Evolutionary conservation across 2,888 invertebrate genomes (phyloP), one percentile per base, ranked within the genome.

Genomic region (Corythucha ciliata): DNA sequence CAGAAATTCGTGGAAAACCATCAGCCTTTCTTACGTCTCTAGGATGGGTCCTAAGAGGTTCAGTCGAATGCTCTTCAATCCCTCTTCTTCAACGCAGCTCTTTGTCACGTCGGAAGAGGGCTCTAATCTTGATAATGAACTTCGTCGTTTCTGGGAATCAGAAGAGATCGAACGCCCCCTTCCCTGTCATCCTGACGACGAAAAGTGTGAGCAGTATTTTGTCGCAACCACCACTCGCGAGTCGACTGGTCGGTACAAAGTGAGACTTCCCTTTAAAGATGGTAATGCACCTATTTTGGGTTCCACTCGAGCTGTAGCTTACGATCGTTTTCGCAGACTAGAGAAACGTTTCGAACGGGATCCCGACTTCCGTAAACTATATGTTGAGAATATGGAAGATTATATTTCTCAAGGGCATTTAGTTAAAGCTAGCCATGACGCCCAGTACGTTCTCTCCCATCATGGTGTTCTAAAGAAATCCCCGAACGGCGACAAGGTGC

Each of bases 401-500:
- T 52, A 52, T 40, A 32, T 52, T n/a, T 4, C 14, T 7, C 32
- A 48, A 33, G 44, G 52, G 8, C 44, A 33, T 22, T 18, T 52
- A 33, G 36, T 44, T 8, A 12, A 14, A n/a, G 48, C 52, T 4
- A 16, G 21, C 2, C 18, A 14, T 20, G 20, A 32, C n/a, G 26
- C 48, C 29, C 22, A 39, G 22, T 52, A 52, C 22, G 14, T 52
- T 22, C 12, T 52, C 40, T 39, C 48, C 20, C 52, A 52, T 24
- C 52, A 49, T 29, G 52, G 48, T 8, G 48, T 52, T n/a, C 18
- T 52, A 16, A 52, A 52, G 26, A 32, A 26, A 7, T 7, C 22
- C 29, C 4, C 24, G 8, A 27, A 20, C 7, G 24, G 24, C 7
- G 14, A n/a, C 5, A 36, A 52, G 29, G 14, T 52, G 20, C 37